Percentiles rank a stretch among this genome's conserved stretches.
Evolutionary conservation across 1,140 invertebrate genomes (phyloP).

Genomic region (Scaptomyza graminum): DNA sequence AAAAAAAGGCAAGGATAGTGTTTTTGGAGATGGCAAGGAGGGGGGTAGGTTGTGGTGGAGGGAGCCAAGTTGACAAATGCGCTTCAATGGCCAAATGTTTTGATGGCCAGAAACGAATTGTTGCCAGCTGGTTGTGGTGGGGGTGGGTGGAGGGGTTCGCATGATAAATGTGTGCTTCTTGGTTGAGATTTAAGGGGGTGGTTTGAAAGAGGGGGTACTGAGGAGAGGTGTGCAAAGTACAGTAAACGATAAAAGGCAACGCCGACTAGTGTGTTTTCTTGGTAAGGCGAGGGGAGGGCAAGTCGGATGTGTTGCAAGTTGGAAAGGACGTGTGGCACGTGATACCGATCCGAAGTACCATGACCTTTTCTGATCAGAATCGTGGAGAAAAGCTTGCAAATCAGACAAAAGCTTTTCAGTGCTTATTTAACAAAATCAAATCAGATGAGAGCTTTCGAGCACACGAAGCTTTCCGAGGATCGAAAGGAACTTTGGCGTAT

Average conservation of each 20-base stretch:
- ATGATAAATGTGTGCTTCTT: slow-evolving; percentile 48
- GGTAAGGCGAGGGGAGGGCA: background rate
- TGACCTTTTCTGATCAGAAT: background rate
- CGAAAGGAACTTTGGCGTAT: background rate
- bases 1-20: too few species aligned
- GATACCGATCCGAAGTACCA: too few species aligned
- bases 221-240: slow-evolving; percentile 35
- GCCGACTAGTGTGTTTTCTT: background rate
- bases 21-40: too few species aligned
- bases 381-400: too few species aligned
- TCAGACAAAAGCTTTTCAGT: background rate
- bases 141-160: background rate
- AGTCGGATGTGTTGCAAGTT: background rate
- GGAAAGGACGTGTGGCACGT: too few species aligned
- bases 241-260: slow-evolving; percentile 47
- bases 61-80: slow-evolving; percentile 75
- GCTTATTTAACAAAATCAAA: background rate
- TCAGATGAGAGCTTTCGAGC: background rate
- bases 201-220: slow-evolving; percentile 1
- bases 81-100: slow-evolving; percentile 81
- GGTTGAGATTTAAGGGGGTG: too few species aligned
- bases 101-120: slow-evolving; percentile 4
- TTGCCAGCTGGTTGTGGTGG: background rate
- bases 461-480: background rate
- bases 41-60: too few species aligned